Conservation (phyloP, 2,797 vertebrate genomes). For the Sardinella longiceps region DNA sequence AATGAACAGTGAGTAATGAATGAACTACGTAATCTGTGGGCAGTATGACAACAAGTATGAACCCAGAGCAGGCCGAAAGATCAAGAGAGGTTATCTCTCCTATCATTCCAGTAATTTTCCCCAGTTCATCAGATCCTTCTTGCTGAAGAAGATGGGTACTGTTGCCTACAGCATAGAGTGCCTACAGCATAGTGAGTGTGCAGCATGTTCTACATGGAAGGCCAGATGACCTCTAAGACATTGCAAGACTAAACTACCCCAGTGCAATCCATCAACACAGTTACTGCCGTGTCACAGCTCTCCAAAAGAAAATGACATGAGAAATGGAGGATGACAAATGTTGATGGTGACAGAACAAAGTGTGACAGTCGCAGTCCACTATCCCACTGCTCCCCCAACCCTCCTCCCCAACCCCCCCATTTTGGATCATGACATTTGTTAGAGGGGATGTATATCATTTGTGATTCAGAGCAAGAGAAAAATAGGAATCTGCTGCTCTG, state of each 20-base stretch:
- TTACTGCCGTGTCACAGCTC: background rate
- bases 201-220: background rate
- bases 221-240: background rate
- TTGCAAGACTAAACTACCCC: background rate
- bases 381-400: background rate
- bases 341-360: background rate
- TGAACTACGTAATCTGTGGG: constrained; percentile 37
- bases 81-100: constrained; percentile 54
- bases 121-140: constrained; percentile 42
- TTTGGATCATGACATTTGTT: background rate
- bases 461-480: background rate
- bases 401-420: background rate
- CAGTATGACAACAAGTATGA: constrained; percentile 25
- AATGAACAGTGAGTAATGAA: background rate
- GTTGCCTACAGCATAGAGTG: no score
- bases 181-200: background rate
- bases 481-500: constrained; percentile 13
- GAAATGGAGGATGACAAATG: background rate
- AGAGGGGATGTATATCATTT: background rate
- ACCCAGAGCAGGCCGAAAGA: constrained; percentile 14
- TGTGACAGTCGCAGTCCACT: background rate
- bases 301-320: background rate
- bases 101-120: constrained; percentile 32
- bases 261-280: constrained; percentile 4
- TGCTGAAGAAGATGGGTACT: constrained; percentile 54